Evolutionary conservation across 1,140 invertebrate species (phyloP).

Genomic region (Dufourea novaeangliae): DNA sequence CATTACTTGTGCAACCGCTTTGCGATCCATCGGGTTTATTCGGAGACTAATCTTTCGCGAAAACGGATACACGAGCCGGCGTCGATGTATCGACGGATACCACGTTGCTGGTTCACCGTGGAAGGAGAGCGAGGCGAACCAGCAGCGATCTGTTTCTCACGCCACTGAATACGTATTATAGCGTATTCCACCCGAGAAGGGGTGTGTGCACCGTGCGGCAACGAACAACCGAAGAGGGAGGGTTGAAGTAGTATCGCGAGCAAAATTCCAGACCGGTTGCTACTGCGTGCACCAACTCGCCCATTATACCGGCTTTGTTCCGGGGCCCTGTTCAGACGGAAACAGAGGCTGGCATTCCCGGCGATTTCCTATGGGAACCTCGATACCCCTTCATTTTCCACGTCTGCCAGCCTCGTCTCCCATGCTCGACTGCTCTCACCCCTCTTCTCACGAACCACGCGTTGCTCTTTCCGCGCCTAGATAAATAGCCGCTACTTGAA

Average conservation of each 20-base stretch:
- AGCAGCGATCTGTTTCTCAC: slow-evolving; percentile 10
- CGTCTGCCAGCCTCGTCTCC: slow-evolving; percentile 14
- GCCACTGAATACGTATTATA: neutral
- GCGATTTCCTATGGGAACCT: slow-evolving; percentile 64
- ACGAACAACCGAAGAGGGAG: neutral
- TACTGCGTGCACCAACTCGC: slow-evolving; percentile 48
- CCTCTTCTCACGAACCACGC: neutral
- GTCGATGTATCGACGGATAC: slow-evolving; percentile 37
- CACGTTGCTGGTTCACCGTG: slow-evolving; percentile 18
- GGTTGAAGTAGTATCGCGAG: slow-evolving; percentile 15
- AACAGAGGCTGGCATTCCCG: slow-evolving; percentile 59
- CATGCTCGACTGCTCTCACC: neutral
- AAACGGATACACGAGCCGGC: slow-evolving; percentile 38
- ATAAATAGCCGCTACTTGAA: slow-evolving; percentile 16
- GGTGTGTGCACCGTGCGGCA: slow-evolving; percentile 5
- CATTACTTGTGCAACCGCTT: slow-evolving; percentile 52
- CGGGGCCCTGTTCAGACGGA: slow-evolving; percentile 50
- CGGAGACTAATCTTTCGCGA: slow-evolving; percentile 61
- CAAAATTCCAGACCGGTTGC: slow-evolving; percentile 52
- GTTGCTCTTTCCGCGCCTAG: neutral
- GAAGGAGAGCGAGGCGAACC: neutral
- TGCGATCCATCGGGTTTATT: slow-evolving; percentile 60
- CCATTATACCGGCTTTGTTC: slow-evolving; percentile 65
- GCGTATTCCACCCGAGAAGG: neutral
- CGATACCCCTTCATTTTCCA: slow-evolving; percentile 54